phyloP scores from a whole-genome alignment of 2,797 vertebrate species.

The Helicolenus hilgendorfi region DNA sequence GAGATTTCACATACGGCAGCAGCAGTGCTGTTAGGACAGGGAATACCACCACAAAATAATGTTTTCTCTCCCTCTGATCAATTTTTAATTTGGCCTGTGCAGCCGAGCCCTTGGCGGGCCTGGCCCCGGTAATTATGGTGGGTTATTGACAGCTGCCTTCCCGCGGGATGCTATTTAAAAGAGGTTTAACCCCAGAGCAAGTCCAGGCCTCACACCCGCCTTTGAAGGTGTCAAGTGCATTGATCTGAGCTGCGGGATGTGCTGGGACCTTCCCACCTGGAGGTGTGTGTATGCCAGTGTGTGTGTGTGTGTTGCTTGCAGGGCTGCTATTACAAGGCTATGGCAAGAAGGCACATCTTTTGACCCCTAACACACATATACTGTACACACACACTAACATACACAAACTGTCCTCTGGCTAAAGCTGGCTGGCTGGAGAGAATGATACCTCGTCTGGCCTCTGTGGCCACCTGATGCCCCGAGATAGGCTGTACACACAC shows the following conservation, averaged over 20 bases:
- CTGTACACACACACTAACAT: constrained; percentile 37
- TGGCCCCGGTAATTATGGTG: constrained; percentile 93
- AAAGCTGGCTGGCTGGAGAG: constrained; percentile 58
- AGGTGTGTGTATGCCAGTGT: constrained; percentile 80
- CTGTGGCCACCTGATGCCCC: constrained; percentile 78
- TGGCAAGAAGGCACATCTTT: constrained; percentile 67
- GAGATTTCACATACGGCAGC: constrained; percentile 81
- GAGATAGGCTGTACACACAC: constrained; percentile 45
- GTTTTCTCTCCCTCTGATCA: constrained; percentile 91
- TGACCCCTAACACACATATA: constrained; percentile 76
- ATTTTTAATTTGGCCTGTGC: constrained; percentile 91
- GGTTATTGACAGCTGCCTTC: constrained; percentile 95
- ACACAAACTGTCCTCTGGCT: constrained; percentile 83
- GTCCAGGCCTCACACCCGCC: constrained; percentile 90
- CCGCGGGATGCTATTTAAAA: constrained; percentile 94
- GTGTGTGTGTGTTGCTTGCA: constrained; percentile 73
- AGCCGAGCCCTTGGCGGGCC: constrained; percentile 87
- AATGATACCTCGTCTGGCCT: constrained; percentile 72
- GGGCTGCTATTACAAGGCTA: constrained; percentile 88
- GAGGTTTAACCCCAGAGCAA: constrained; percentile 96
- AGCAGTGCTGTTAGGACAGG: constrained; percentile 82
- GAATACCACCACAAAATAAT: constrained; percentile 89
- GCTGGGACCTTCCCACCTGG: constrained; percentile 91
- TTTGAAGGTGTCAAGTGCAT: constrained; percentile 96
- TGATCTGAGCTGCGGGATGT: constrained; percentile 95